Evolutionary conservation across 2,797 vertebrate species (phyloP), one percentile per base, ranked within the genome.

Genomic region (Telmatherina bonti): DNA sequence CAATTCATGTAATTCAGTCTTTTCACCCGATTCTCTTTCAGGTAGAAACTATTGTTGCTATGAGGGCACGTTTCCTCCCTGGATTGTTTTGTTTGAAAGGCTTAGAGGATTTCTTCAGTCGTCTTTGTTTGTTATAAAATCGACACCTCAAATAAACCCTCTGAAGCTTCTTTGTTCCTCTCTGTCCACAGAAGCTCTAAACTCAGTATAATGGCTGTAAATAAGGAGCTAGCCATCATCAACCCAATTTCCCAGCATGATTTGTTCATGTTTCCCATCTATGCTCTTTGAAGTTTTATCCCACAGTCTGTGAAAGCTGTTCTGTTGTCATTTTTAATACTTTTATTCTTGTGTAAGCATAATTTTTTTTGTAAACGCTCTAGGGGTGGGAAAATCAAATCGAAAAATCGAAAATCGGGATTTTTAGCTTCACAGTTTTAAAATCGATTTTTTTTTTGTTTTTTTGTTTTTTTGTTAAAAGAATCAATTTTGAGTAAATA

Each of bases 81-180:
- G 16, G 15, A 43, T 43, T 43, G 69, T 78, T 88, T 83, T 70
- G 60, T 72, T 70, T 66, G 30, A 54, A 81, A 74, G 59, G 74
- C 74, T 57, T 68, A 81, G 38, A 43, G 15, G 53, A 33, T 78
- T 69, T 73, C 66, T 68, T 72, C 45, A 5, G 47, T 70, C 59
- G 58, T 38, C 60, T 70, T 83, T 77, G 67, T 82, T 78, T 58
- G 31, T 7, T 24, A 33, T 57, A 55, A 72, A 75, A 67, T 80
- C 70, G 70, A 54, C 62, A 73, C 72, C 24, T 78, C 80, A 73
- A 72, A 80, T 68, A 74, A 77, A 84, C 72, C 41, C 55, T 76
- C 72, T 64, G 68, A 85, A 73, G 53, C 76, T 55, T 66, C 45
- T 83, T 80, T 86, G 81, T 84, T 64, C 60, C 67, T 72, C 9